A percentile compares a stretch with the other conserved stretches of the same genome.
Conservation (phyloP, 1,140 invertebrate species). For the Pristionchus pacificus region DNA sequence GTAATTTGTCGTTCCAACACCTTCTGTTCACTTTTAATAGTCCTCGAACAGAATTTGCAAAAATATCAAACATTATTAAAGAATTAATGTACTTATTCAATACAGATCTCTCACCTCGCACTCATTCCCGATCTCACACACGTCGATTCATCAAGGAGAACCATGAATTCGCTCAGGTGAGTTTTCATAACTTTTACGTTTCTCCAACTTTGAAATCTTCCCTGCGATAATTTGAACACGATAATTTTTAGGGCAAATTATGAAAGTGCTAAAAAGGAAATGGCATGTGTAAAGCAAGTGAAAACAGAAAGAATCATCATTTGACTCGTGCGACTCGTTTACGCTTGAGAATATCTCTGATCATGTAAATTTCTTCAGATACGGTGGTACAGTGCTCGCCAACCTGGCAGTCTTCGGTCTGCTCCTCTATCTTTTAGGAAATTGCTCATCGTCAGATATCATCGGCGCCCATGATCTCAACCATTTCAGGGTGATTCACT, state of each 20-base stretch:
- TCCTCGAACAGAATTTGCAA: too few relatives aligned
- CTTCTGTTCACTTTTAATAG: too few relatives aligned
- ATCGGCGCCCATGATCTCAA: conserved; percentile 46
- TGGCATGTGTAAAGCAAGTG: too few relatives aligned
- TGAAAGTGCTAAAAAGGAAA: too few relatives aligned
- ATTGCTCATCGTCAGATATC: conserved; percentile 12
- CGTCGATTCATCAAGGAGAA: conserved; percentile 31
- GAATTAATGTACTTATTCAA: neutral
- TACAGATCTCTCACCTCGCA: conserved; percentile 83
- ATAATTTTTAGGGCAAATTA: too few relatives aligned
- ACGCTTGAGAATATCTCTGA: too few relatives aligned
- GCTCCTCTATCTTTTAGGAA: conserved; percentile 39
- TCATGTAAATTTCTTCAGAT: conserved; percentile 33
- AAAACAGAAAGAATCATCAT: too few relatives aligned
- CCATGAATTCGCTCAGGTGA: conserved; percentile 41
- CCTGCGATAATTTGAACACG: too few relatives aligned
- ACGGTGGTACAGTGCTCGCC: conserved; percentile 48
- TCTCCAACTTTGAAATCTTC: too few relatives aligned
- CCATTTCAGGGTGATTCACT: conserved; percentile 37
- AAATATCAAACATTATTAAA: too few relatives aligned
- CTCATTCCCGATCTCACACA: conserved; percentile 69
- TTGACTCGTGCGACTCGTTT: neutral
- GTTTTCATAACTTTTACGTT: too few relatives aligned
- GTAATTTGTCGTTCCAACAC: too few relatives aligned
- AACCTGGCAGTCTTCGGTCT: conserved; percentile 47